A percentile compares a stretch with the other conserved stretches of the same genome.
These are phyloP conservation scores for Drosophila greeni DNA, from an alignment of 2,888 invertebrate species.

Conservation along the genomic window DNA sequence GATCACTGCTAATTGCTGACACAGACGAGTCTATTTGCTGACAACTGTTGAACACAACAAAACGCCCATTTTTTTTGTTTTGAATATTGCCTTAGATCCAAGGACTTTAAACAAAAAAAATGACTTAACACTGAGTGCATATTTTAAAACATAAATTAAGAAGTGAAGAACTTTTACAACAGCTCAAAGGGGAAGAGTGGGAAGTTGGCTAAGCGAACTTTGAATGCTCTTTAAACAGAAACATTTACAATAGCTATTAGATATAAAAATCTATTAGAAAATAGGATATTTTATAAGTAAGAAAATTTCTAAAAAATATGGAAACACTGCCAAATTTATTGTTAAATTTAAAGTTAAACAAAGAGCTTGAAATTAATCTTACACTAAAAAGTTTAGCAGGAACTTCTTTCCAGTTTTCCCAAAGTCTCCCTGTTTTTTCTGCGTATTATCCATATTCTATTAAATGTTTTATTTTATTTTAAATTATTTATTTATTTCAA, in stretches of 20 bases:
- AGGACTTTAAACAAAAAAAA: constrained; percentile 2
- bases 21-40: constrained; percentile 10
- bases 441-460: not conserved
- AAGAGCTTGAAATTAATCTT: not conserved
- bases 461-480: not conserved
- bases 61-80: not conserved
- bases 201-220: not conserved
- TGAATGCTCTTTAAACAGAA: not conserved
- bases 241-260: too few species aligned
- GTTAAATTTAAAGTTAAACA: too few species aligned
- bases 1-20: constrained; percentile 36
- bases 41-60: constrained; percentile 1
- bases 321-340: not conserved
- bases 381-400: not conserved
- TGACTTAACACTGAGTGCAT: not conserved
- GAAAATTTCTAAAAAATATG: not conserved
- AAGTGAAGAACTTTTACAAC: not conserved
- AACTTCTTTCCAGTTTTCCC: not conserved
- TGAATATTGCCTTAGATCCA: not conserved
- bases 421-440: not conserved
- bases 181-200: not conserved
- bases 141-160: not conserved
- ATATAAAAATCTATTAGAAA: not conserved
- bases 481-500: not conserved
- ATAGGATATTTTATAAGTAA: not conserved